A percentile compares a stretch with the other conserved stretches of the same genome.
These are phyloP conservation scores for Isoperla grammatica DNA, from an alignment of 2,888 invertebrate genomes.

Conservation along the genomic window DNA sequence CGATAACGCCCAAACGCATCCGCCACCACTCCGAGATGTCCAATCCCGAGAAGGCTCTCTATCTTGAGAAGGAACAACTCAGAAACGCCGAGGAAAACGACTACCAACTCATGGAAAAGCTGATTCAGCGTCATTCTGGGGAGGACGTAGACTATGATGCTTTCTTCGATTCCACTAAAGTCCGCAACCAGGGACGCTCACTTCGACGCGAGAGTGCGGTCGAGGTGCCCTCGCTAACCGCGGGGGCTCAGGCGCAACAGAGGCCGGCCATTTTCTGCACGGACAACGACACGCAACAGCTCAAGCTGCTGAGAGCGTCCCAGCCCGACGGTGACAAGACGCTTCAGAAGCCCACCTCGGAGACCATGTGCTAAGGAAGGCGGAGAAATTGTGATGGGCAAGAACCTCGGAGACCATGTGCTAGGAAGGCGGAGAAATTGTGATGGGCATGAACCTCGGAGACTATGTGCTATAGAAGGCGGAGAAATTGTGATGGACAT, in stretches of 20 bases:
- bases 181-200: slow-evolving; percentile 40
- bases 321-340: slow-evolving; percentile 4
- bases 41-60: slow-evolving; percentile 76
- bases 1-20: slow-evolving; percentile 42
- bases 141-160: slow-evolving; percentile 31
- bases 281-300: slow-evolving; percentile 23
- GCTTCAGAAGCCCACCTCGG: slow-evolving; percentile 22
- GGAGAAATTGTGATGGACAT: too few species aligned
- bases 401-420: too few species aligned
- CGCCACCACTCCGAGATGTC: slow-evolving; percentile 71
- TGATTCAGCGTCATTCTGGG: slow-evolving; percentile 66
- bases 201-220: slow-evolving; percentile 56
- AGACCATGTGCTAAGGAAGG: slow-evolving; percentile 25
- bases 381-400: too few species aligned
- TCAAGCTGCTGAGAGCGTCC: neutral
- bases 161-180: slow-evolving; percentile 37
- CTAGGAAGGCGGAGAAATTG: too few species aligned
- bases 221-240: slow-evolving; percentile 46
- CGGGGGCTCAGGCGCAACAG: slow-evolving; percentile 13
- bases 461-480: too few species aligned
- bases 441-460: too few species aligned
- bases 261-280: slow-evolving; percentile 27
- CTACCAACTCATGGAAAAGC: slow-evolving; percentile 83
- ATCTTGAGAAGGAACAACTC: slow-evolving; percentile 79
- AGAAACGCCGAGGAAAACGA: slow-evolving; percentile 89